Evolutionary conservation across 2,888 invertebrate species (phyloP).

Genomic region (Acleris literana): DNA sequence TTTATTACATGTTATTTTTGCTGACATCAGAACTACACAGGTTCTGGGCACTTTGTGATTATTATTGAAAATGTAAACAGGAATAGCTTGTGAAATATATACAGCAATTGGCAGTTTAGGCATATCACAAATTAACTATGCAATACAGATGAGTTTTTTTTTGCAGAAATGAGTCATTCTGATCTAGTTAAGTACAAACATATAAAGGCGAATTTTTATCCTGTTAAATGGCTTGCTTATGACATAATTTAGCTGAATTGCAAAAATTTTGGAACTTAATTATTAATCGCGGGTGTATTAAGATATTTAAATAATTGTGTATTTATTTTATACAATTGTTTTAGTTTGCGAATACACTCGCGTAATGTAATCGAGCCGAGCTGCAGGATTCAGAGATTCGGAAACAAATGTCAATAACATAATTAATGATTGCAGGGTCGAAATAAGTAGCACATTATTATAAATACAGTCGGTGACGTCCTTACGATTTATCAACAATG

Average conservation of each 20-base stretch:
- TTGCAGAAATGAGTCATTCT: not conserved
- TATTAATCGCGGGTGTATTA: too few relatives aligned
- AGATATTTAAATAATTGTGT: too few relatives aligned
- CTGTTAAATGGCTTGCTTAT: not conserved
- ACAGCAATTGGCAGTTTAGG: constrained; percentile 28
- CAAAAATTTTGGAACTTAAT: not conserved
- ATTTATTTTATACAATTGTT: too few relatives aligned
- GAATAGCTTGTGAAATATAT: constrained; percentile 9
- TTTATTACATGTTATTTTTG: constrained; percentile 10
- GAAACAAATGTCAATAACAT: not conserved
- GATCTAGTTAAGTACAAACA: constrained; percentile 33
- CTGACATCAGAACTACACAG: constrained; percentile 8
- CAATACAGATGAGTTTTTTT: not conserved
- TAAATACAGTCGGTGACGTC: constrained; percentile 16
- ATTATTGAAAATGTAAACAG: not conserved
- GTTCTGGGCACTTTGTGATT: constrained; percentile 25
- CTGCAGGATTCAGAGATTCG: too few relatives aligned
- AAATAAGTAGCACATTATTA: constrained; percentile 15
- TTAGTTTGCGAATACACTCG: too few relatives aligned
- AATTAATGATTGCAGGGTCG: not conserved
- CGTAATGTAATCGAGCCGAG: too few relatives aligned
- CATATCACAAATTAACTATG: constrained; percentile 12
- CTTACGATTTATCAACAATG: constrained; percentile 23
- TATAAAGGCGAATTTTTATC: not conserved
- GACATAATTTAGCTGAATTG: not conserved